Base-by-base conservation (phyloP, 64 coral and sea anemone species). In the Astreopora myriophthalma region DNA sequence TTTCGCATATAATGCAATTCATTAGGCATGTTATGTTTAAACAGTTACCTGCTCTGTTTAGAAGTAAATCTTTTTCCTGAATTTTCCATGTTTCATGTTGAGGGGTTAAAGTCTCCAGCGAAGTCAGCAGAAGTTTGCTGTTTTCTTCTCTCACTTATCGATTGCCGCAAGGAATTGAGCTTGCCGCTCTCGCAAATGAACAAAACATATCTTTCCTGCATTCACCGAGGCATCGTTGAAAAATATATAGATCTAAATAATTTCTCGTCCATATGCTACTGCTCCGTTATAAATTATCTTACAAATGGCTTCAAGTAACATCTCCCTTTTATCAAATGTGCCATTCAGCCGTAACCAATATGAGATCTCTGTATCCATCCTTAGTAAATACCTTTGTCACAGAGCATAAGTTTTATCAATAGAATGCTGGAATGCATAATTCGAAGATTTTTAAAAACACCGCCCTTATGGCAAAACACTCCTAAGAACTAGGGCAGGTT, bases 181-280 rank as follows among this genome's bases (percentile, higher is more conserved):
- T 74, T 74, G 71, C 37, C 17, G 37, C 71, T 74, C 17, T 3
- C 35, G 37, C 19, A 74, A 74, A 74, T 74, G 71, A 74, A 42
- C 71, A 74, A 74, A 74, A 74, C 71, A 74, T 74, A n/a, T 74
- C 71, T 74, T 74, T 74, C 71, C 71, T 74, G 71, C 71, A 74
- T 27, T 38, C 34, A 74, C 35, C 35, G 71, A 39, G 34, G 1
- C 13, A 74, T 40, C 34, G 71, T 74, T 74, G 71, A 74, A 74
- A 74, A 74, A 74, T 74, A 42, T 25, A 74, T 74, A 74, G 71
- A 74, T 74, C 17, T 38, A 74, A 74, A 39, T 39, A 40, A 74
- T 39, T 74, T 74, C 71, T 74, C 34, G 34, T 44, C 34, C 71
- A 74, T 74, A 74, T 74, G 71, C 71, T 40, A 74, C 71, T 7